These are phyloP conservation scores for Lutra lutra DNA, from an alignment of 2,797 vertebrate genomes.

Conservation along the genomic window DNA sequence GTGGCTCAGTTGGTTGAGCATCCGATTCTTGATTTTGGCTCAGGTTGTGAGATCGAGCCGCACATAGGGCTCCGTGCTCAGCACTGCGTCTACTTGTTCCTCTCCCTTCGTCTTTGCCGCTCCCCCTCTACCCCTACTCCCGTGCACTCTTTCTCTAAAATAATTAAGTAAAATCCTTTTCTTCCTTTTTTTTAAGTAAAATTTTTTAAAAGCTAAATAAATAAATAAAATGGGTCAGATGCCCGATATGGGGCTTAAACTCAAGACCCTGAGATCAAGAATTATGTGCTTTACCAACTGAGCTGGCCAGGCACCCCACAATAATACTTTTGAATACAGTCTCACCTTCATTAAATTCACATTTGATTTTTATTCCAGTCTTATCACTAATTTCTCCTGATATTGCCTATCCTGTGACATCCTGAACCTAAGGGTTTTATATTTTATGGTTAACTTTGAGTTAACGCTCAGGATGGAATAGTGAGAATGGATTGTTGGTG, in stretches of 20 bases:
- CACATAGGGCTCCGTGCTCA: background rate
- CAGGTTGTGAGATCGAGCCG: no score
- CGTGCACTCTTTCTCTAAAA: background rate
- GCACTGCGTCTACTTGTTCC: background rate
- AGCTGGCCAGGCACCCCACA: background rate
- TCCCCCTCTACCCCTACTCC: background rate
- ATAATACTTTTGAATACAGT: background rate
- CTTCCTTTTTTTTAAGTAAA: background rate
- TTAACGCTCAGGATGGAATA: constrained; percentile 2
- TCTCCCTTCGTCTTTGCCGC: background rate
- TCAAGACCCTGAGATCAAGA: background rate
- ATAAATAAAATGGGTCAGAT: background rate
- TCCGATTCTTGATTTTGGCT: no score
- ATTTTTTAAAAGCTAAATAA: background rate
- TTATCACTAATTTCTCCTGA: background rate
- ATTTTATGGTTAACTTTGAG: background rate
- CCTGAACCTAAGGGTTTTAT: background rate
- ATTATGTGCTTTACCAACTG: background rate
- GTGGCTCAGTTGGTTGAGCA: no score
- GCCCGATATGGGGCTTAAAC: background rate
- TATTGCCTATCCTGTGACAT: background rate
- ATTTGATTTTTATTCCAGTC: background rate
- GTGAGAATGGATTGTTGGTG: background rate
- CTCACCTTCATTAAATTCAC: background rate
- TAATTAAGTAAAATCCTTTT: background rate